Evolutionary conservation across 2,888 invertebrate species (phyloP), one percentile per base, ranked within the genome.

Genomic region (Sinotaia quadrata): DNA sequence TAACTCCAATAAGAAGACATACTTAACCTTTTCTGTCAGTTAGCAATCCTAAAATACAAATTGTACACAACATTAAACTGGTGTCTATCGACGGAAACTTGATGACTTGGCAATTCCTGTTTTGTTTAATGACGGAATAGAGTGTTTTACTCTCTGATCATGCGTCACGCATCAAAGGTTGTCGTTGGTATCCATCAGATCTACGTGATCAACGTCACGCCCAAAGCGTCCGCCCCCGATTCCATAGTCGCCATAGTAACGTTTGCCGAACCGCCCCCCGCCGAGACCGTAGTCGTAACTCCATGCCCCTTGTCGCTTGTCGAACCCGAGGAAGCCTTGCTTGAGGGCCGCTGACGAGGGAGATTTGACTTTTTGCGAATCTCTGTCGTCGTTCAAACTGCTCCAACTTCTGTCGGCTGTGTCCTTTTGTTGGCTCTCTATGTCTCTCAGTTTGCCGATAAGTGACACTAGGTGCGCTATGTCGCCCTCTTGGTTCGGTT

Each of bases 261-360:
- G 65, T 75, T 86, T 86, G 33, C 86, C 86, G 71, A 85, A 86
- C 29, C 86, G 70, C 8, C 86, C 86, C 4, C 86, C 86, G 15
- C 86, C 86, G 36, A 85, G 80, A 10, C 86, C 86, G 68, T 86
- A 86, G 72, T 86, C 86, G 73, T 80, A 82, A 67, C 84, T 84
- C 85, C 85, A 85, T 7, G 78, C 76, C 1, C 84, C 83, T 67
- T 85, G 84, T 10, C 85, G 74, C 70, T 85, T 86, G 31, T 69
- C 73, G 21, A 80, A 60, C 1, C 68, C 76, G 36, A 58, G 21
- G 27, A 63, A 34, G 10, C 59, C 52, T 24, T 21, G 21, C 27
- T 21, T 58, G 18, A 56, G 54, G 8, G 54, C 56, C 12, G 33
- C 44, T 7, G 52, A 33, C 41, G 37, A 31, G 10, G 49, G 58